Evolutionary conservation across 2,113 vertebrate species (phyloP).

Genomic region (Ciconia boyciana): DNA sequence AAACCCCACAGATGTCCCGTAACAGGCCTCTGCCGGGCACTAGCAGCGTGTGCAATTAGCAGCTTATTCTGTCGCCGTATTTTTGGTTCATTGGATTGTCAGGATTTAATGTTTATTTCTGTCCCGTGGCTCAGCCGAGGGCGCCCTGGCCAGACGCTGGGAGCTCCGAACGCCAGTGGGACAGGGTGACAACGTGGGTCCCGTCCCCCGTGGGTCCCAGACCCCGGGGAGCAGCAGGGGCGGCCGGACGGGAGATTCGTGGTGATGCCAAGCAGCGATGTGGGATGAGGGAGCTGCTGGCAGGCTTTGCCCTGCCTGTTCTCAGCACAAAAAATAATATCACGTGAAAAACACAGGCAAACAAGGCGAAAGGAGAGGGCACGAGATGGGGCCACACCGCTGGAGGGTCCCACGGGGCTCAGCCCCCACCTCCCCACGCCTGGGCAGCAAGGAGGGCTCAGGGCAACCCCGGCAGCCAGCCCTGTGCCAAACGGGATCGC

Average conservation of each 20-base stretch:
- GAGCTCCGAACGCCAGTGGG: rapidly evolving
- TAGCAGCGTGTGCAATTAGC: background rate
- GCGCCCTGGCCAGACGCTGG: rapidly evolving
- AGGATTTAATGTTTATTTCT: slow-evolving; percentile 50
- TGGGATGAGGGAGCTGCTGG: background rate
- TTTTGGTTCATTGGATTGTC: slow-evolving; percentile 68
- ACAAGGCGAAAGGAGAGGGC: background rate
- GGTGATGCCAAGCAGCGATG: rapidly evolving
- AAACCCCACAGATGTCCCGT: background rate
- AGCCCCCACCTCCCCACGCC: background rate
- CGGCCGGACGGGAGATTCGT: rapidly evolving
- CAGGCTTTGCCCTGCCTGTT: background rate
- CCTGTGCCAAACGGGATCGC: rapidly evolving
- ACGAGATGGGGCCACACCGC: rapidly evolving
- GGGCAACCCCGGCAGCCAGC: background rate
- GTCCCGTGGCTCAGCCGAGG: background rate
- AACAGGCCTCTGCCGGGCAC: background rate
- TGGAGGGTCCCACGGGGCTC: background rate
- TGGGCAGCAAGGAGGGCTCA: background rate
- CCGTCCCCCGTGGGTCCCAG: background rate
- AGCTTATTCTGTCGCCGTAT: slow-evolving; percentile 36
- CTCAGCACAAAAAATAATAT: rapidly evolving
- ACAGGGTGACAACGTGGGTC: background rate
- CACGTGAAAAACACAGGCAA: background rate
- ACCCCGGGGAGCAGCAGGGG: background rate